These are phyloP conservation scores for Notarius lentiginosus DNA, from an alignment of 2,113 vertebrate species.

Conservation along the genomic window DNA sequence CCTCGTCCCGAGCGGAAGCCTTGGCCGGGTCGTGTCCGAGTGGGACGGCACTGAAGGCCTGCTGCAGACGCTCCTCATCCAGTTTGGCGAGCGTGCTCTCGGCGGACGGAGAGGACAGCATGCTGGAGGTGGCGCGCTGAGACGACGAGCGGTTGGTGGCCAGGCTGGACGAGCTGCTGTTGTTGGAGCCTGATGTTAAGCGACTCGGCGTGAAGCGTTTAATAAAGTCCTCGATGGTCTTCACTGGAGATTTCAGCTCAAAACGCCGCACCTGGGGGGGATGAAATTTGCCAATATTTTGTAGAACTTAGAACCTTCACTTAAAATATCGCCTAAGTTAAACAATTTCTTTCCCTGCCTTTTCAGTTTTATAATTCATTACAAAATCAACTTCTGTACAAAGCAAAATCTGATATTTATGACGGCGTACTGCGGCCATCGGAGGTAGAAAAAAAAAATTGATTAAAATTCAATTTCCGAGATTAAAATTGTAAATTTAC, in stretches of 20 bases:
- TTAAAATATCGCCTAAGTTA: not conserved
- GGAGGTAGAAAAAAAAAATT: too few relatives aligned
- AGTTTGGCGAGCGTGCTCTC: constrained; percentile 81
- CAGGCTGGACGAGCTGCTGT: constrained; percentile 84
- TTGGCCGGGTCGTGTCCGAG: constrained; percentile 49
- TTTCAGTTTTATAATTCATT: not conserved
- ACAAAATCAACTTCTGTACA: not conserved
- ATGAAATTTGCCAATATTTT: not conserved
- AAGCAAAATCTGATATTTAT: too few relatives aligned
- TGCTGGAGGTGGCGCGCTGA: constrained; percentile 71
- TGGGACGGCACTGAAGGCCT: constrained; percentile 62
- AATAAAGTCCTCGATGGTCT: constrained; percentile 96
- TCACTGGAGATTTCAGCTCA: constrained; percentile 92
- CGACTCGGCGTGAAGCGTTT: constrained; percentile 91
- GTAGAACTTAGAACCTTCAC: not conserved
- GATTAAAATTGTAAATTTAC: too few relatives aligned
- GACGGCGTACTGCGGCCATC: too few relatives aligned
- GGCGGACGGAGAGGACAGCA: constrained; percentile 75
- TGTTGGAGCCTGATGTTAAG: constrained; percentile 85
- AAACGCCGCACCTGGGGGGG: constrained; percentile 80
- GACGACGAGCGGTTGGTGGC: constrained; percentile 73
- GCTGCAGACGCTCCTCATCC: constrained; percentile 76
- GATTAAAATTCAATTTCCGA: too few relatives aligned
- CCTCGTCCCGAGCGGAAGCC: constrained; percentile 58
- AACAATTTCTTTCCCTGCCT: not conserved